A percentile compares a stretch with the other conserved stretches of the same genome.
Conservation (phyloP, 2,888 invertebrate species). For the Idaea dimidiata region DNA sequence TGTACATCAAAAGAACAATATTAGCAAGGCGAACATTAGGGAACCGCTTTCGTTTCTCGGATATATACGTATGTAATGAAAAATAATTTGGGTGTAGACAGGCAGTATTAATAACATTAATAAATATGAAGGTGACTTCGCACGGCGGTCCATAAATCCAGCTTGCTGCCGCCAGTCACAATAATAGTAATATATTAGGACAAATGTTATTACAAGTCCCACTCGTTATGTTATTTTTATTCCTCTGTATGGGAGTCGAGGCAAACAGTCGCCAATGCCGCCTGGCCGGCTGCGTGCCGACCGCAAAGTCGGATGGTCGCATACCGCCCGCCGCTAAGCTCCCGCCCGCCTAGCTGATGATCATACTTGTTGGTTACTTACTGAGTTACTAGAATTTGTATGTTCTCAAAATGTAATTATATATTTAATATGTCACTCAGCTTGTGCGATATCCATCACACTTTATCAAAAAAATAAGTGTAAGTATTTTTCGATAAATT, state of each 20-base stretch:
- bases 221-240: slow-evolving; percentile 76
- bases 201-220: slow-evolving; percentile 78
- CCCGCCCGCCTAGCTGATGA: not conserved
- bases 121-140: slow-evolving; percentile 72
- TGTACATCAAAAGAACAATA: slow-evolving; percentile 54
- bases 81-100: slow-evolving; percentile 68
- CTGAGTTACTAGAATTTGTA: no score
- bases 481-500: no score
- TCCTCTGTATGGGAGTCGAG: slow-evolving; percentile 54
- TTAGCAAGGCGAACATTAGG: slow-evolving; percentile 44
- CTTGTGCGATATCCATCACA: no score
- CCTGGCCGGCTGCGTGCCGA: slow-evolving; percentile 27
- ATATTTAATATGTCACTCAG: no score
- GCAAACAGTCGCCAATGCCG: slow-evolving; percentile 38
- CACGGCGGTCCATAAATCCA: slow-evolving; percentile 71
- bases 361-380: no score
- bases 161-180: slow-evolving; percentile 68
- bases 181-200: slow-evolving; percentile 78
- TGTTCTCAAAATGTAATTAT: no score
- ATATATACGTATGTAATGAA: slow-evolving; percentile 56
- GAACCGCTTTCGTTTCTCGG: slow-evolving; percentile 32
- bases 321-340: slow-evolving; percentile 24
- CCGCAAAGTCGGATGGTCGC: slow-evolving; percentile 21
- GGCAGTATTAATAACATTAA: slow-evolving; percentile 65
- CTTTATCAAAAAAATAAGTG: no score